Conservation (phyloP, 2,797 vertebrate genomes). For the Adelosebastes latens region DNA sequence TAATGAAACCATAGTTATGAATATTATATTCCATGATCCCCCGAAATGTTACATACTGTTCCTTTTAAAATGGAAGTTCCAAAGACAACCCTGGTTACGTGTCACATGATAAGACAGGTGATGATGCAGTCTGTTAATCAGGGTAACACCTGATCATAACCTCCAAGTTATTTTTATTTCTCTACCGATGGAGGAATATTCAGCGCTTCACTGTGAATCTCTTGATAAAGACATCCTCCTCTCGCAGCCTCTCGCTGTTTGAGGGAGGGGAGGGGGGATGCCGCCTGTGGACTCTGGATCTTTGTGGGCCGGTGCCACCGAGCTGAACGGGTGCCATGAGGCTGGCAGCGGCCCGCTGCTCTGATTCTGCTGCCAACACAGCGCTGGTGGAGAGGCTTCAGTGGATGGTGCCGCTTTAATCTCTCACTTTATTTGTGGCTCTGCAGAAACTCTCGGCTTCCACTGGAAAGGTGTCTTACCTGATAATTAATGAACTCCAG, state of each 20-base stretch:
- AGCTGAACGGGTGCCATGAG: conserved; percentile 45
- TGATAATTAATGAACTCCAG: conserved; percentile 56
- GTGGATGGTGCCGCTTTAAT: conserved; percentile 41
- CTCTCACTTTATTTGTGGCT: conserved; percentile 51
- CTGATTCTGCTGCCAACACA: conserved; percentile 67
- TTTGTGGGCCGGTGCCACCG: conserved; percentile 35
- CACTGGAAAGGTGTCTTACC: conserved; percentile 31
- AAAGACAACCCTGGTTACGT: background rate
- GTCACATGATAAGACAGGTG: background rate
- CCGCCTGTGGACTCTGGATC: conserved; percentile 8
- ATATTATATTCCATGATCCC: no score
- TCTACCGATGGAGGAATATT: conserved; percentile 11
- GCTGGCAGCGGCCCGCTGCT: conserved; percentile 60
- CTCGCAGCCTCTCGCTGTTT: background rate
- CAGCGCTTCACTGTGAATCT: conserved; percentile 17
- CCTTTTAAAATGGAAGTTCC: background rate
- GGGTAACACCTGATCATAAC: background rate
- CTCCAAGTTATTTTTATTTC: background rate
- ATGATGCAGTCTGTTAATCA: background rate
- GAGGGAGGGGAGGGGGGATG: background rate
- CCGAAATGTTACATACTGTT: no score
- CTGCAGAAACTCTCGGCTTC: conserved; percentile 38
- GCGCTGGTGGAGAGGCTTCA: conserved; percentile 41
- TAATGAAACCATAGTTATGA: no score
- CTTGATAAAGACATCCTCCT: conserved; percentile 26